These are phyloP conservation scores for Volucella inanis DNA, from an alignment of 2,888 invertebrate species.

Conservation along the genomic window DNA sequence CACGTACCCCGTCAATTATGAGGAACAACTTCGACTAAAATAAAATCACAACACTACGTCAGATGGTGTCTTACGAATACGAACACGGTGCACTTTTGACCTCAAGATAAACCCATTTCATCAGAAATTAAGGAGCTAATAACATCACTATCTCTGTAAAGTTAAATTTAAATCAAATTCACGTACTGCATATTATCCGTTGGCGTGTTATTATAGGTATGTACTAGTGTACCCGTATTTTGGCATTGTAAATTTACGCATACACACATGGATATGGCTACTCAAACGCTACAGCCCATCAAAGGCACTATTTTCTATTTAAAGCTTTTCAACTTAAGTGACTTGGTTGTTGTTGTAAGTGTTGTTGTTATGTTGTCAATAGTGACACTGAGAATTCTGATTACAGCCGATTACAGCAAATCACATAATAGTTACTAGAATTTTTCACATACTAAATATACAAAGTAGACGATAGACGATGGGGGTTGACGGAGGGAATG, in stretches of 20 bases:
- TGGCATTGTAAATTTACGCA: no score
- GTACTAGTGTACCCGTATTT: no score
- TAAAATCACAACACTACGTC: neutral
- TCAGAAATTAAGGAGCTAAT: constrained; percentile 2
- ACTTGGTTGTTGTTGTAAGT: constrained; percentile 39
- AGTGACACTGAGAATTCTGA: constrained; percentile 69
- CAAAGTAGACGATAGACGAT: neutral
- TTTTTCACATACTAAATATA: neutral
- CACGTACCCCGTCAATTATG: no score
- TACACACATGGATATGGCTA: constrained; percentile 31
- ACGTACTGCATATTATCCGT: constrained; percentile 1
- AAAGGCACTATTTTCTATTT: constrained; percentile 58
- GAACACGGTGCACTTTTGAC: constrained; percentile 2
- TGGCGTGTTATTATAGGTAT: constrained; percentile 24
- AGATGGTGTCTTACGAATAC: constrained; percentile 6
- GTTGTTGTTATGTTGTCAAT: constrained; percentile 51
- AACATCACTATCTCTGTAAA: constrained; percentile 33
- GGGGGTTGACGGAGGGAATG: no score
- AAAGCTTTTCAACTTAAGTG: constrained; percentile 29
- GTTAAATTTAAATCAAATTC: constrained; percentile 11
- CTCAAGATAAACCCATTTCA: constrained; percentile 21
- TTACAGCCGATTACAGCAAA: constrained; percentile 69
- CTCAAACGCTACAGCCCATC: constrained; percentile 37
- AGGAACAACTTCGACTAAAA: no score
- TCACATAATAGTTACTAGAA: constrained; percentile 63